Percentiles rank a stretch among this genome's conserved stretches.
These are phyloP conservation scores for Camptogramma bilineatum DNA, from an alignment of 2,888 invertebrate genomes.

Conservation along the genomic window DNA sequence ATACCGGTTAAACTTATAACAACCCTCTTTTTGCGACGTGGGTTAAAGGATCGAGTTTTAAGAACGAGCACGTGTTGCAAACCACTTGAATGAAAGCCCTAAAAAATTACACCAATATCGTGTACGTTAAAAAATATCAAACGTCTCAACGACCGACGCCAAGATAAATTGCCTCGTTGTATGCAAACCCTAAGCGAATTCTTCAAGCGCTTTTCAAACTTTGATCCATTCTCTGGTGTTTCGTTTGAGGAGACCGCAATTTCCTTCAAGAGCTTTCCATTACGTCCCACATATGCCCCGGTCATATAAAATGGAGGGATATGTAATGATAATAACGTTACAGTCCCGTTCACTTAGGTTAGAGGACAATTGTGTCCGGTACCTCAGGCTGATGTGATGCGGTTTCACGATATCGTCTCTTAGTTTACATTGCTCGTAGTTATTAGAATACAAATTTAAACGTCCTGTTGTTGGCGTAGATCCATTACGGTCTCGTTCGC, in stretches of 20 bases:
- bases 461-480: neutral
- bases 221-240: constrained; percentile 44
- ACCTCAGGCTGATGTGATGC: constrained; percentile 24
- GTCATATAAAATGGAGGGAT: constrained; percentile 52
- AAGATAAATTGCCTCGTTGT: constrained; percentile 21
- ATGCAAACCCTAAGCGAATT: constrained; percentile 27
- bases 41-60: neutral
- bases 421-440: constrained; percentile 2
- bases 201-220: constrained; percentile 32
- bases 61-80: neutral
- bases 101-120: neutral
- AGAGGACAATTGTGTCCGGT: constrained; percentile 42
- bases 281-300: constrained; percentile 50
- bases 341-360: constrained; percentile 46
- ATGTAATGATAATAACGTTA: constrained; percentile 61
- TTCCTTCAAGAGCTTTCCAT: constrained; percentile 61
- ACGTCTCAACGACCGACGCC: constrained; percentile 6
- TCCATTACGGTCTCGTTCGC: too few species aligned
- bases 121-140: constrained; percentile 5
- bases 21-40: too few species aligned
- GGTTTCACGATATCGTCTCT: constrained; percentile 25
- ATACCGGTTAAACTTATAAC: too few species aligned
- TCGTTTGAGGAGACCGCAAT: constrained; percentile 56
- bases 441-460: constrained; percentile 1
- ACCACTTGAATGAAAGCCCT: neutral